Percentiles rank a stretch among this genome's conserved stretches.
Conservation (phyloP, 2,888 invertebrate genomes). For the Aleiodes alternator region DNA sequence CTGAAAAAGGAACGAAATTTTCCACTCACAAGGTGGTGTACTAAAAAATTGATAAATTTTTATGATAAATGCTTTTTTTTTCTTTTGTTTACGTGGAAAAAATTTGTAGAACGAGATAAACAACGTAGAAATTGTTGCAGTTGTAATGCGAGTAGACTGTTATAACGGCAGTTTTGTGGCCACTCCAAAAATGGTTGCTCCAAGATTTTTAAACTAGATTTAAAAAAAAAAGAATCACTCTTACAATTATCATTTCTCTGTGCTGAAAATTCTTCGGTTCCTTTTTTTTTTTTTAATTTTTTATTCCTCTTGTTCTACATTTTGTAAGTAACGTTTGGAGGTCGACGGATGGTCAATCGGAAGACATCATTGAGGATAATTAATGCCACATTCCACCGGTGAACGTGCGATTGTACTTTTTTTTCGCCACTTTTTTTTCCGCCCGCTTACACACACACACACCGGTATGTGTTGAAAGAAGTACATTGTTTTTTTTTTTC, state of each 20-base stretch:
- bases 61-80: background rate
- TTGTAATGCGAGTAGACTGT: conserved; percentile 43
- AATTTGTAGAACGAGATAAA: conserved; percentile 8
- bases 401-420: conserved; percentile 22
- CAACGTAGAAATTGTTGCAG: conserved; percentile 5
- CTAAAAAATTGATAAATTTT: conserved; percentile 2
- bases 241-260: background rate
- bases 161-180: conserved; percentile 44
- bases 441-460: conserved; percentile 1
- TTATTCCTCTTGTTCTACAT: conserved; percentile 10
- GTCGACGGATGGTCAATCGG: conserved; percentile 44
- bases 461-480: background rate
- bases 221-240: conserved; percentile 10
- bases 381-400: conserved; percentile 39
- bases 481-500: background rate
- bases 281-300: background rate
- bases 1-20: background rate
- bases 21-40: background rate
- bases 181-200: conserved; percentile 47
- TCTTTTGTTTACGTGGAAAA: background rate
- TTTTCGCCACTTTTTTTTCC: background rate
- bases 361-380: conserved; percentile 42
- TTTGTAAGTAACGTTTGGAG: conserved; percentile 34
- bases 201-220: conserved; percentile 36
- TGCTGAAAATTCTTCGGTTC: background rate